These are phyloP conservation scores for Periplaneta americana DNA, from an alignment of 1,140 invertebrate species.

Conservation along the genomic window DNA sequence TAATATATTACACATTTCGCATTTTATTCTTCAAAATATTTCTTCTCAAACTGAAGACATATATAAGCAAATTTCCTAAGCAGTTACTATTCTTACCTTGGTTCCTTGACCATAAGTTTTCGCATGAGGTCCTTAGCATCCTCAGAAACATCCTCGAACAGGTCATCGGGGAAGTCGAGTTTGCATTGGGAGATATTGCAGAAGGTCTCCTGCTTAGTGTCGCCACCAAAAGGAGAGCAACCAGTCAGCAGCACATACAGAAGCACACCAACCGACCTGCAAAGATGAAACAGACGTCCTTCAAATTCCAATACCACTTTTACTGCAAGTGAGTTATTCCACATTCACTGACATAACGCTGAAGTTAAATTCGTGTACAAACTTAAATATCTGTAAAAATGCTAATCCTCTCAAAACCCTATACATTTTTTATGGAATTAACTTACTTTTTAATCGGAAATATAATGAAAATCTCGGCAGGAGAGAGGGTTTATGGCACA, in stretches of 20 bases:
- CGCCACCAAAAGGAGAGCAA: slow-evolving; percentile 69
- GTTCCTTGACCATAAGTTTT: slow-evolving; percentile 56
- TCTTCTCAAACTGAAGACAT: neutral
- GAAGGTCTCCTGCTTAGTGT: slow-evolving; percentile 71
- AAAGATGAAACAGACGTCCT: slow-evolving; percentile 23
- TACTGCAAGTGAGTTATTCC: no score
- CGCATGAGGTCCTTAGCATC: slow-evolving; percentile 64
- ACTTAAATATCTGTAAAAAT: no score
- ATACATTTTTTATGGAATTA: no score
- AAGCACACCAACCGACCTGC: slow-evolving; percentile 66
- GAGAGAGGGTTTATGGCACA: no score
- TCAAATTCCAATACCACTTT: no score
- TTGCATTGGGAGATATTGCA: slow-evolving; percentile 65
- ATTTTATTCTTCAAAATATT: neutral
- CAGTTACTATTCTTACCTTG: slow-evolving; percentile 42
- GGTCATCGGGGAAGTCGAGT: slow-evolving; percentile 65
- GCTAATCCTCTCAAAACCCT: no score
- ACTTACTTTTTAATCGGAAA: no score
- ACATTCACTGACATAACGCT: no score
- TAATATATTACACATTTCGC: neutral
- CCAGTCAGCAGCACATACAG: slow-evolving; percentile 70
- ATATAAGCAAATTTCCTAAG: neutral
- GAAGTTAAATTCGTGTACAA: no score
- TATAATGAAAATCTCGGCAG: no score
- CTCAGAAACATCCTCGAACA: slow-evolving; percentile 59